Percentiles rank a stretch among this genome's conserved stretches.
phyloP scores from a whole-genome alignment of 2,888 invertebrate species.

The Nomada lathburiana region DNA sequence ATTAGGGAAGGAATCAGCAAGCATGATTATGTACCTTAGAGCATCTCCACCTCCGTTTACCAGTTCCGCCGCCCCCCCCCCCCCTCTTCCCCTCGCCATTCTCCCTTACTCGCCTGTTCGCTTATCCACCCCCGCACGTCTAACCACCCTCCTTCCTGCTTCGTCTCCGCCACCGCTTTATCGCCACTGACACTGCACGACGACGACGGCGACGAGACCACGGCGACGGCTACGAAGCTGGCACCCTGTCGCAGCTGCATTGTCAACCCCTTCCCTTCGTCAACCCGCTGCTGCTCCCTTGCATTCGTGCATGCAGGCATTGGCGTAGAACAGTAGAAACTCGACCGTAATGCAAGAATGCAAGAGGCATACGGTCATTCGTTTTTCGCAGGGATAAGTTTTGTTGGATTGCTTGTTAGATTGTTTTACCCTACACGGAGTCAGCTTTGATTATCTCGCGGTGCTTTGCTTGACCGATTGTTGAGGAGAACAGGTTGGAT shows the following conservation, averaged over 20 bases:
- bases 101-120: constrained; percentile 20
- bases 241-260: constrained; percentile 72
- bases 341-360: constrained; percentile 43
- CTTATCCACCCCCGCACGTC: constrained; percentile 34
- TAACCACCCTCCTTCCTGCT: constrained; percentile 53
- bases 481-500: neutral
- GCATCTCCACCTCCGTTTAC: constrained; percentile 76
- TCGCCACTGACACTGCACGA: constrained; percentile 42
- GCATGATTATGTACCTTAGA: constrained; percentile 84
- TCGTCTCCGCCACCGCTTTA: constrained; percentile 47
- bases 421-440: too few relatives aligned
- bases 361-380: constrained; percentile 18
- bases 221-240: constrained; percentile 59
- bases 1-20: constrained; percentile 84
- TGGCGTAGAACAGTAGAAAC: constrained; percentile 73
- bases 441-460: too few relatives aligned
- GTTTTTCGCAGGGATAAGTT: constrained; percentile 13
- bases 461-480: neutral
- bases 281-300: constrained; percentile 44
- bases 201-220: constrained; percentile 58
- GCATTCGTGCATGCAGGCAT: constrained; percentile 71
- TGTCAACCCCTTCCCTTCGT: constrained; percentile 68
- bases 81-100: constrained; percentile 9
- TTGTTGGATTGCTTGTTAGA: neutral
- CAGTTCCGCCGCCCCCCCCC: constrained; percentile 35